A percentile compares a stretch with the other conserved stretches of the same genome.
These are phyloP conservation scores for Cnemophilus loriae DNA, from an alignment of 2,113 vertebrate species.

Conservation along the genomic window DNA sequence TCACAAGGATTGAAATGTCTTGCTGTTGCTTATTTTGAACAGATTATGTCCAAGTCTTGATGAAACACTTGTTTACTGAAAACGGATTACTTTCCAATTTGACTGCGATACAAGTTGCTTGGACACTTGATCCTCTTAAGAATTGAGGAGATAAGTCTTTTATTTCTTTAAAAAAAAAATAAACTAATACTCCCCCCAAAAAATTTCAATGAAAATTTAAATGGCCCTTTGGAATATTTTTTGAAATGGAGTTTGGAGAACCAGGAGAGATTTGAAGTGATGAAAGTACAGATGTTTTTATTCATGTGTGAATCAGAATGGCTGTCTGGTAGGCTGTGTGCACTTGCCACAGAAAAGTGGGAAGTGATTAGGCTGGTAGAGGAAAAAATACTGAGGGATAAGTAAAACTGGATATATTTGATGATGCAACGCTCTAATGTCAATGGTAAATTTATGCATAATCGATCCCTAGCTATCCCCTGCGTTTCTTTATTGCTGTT, in stretches of 20 bases:
- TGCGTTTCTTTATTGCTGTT: neutral
- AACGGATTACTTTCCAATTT: neutral
- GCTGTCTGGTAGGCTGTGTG: neutral
- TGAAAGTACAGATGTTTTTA: neutral
- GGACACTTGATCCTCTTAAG: neutral
- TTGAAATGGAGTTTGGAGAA: neutral
- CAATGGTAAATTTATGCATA: neutral
- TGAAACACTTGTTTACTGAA: neutral
- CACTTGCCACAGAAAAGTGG: neutral
- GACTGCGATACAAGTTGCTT: neutral
- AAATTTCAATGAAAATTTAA: neutral
- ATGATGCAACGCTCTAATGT: neutral
- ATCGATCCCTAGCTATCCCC: neutral
- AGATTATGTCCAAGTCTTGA: neutral
- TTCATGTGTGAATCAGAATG: neutral
- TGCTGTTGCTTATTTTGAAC: neutral
- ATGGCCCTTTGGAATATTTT: neutral
- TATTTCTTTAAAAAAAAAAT: neutral
- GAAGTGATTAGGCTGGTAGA: neutral
- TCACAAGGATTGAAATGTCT: neutral
- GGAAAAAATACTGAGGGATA: neutral
- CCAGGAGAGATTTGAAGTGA: neutral
- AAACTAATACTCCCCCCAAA: neutral
- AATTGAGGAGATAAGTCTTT: neutral
- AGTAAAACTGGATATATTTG: neutral